phyloP scores from a whole-genome alignment of 2,113 vertebrate species.

The Oryctolagus cuniculus region DNA sequence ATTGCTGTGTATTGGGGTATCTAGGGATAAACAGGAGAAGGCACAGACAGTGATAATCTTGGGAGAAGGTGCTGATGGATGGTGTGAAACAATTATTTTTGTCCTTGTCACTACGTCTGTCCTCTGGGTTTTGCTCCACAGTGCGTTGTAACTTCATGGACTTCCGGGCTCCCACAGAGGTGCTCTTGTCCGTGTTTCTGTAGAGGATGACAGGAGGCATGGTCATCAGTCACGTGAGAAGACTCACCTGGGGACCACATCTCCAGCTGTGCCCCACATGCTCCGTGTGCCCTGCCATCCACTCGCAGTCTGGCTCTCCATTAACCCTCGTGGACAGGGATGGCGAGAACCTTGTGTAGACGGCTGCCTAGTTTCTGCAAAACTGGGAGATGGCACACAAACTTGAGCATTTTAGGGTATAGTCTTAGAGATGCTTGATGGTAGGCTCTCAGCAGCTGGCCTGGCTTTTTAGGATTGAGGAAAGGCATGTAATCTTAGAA shows the following conservation, averaged over 20 bases:
- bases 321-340: background rate
- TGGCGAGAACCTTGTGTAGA: background rate
- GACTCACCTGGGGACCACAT: background rate
- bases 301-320: background rate
- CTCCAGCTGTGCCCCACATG: background rate
- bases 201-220: background rate
- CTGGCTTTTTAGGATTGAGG: background rate
- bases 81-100: no score
- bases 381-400: background rate
- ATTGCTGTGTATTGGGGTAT: no score
- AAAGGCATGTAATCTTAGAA: no score
- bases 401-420: background rate
- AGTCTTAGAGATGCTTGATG: no score
- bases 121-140: no score
- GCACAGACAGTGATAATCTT: no score
- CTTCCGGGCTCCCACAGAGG: no score
- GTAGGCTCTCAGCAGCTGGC: background rate
- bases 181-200: no score
- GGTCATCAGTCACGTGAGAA: background rate
- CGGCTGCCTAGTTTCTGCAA: background rate
- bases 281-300: background rate
- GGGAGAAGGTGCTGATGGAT: no score
- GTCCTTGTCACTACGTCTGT: no score
- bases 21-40: no score
- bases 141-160: no score